Base-by-base conservation (phyloP, 2,797 vertebrate species). In the Mormyrus hasselquistii region DNA sequence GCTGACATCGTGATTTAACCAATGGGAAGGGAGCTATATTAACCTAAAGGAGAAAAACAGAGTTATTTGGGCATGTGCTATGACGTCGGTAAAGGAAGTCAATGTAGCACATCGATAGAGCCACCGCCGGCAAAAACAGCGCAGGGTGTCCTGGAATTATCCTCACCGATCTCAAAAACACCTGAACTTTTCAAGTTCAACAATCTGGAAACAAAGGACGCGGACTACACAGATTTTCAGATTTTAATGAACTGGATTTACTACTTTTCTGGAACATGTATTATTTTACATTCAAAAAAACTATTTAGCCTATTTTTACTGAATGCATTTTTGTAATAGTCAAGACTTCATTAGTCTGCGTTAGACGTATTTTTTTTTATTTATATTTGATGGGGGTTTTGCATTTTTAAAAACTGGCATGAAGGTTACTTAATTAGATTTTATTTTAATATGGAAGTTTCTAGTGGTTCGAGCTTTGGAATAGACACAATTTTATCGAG, bases 401-500 rank as follows among this genome's bases (percentile, higher is more conserved):
- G 84, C 85, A 88, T 22, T 89, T 91, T 90, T 91, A 53, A 92
- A 91, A 94, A 83, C 93, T 95, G 94, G 96, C 95, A 73, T 73
- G 69, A 73, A 73, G 96, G 94, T 94, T 93, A 94, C 93, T 92
- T 94, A 93, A 95, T 91, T 93, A 38, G 12, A 90, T 93, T 91
- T 93, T 92, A 88, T 94, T 91, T 91, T 95, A 97, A 95, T 91
- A 99, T 99, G 98, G 98, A 99, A 96, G 97, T 94, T 95, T 96
- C 97, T 94, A 97, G 97, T 94, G 97, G 97, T 93, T 98, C 98
- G 92, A 99, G 96, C 95, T 99, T 99, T 95, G 98, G 98, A 94
- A 99, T 99, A 96, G 98, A 99, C 96, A 99, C 98, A 93, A 99
- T 99, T 95, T 96, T 99, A 94, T 98, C 98, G 89, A 94, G 95